Conservation (phyloP, 1,140 invertebrate genomes). For the Drosophila sproati region DNA sequence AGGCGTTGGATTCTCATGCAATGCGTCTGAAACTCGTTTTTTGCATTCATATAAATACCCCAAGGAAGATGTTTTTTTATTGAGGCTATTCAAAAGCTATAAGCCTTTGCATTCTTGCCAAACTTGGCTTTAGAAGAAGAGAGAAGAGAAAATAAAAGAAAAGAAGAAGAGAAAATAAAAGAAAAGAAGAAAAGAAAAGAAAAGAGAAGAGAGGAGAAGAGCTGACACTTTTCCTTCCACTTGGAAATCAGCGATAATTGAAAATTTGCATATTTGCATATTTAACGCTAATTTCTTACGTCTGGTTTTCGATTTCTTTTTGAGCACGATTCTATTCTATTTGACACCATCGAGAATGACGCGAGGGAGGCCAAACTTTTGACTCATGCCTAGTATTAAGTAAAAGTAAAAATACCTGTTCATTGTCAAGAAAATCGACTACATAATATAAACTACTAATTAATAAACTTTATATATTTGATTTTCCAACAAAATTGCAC, state of each 20-base stretch:
- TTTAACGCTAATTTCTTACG: conserved; percentile 30
- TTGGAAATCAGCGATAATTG: conserved; percentile 14
- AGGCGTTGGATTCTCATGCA: conserved; percentile 26
- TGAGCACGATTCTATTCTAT: background rate
- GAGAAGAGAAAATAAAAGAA: background rate
- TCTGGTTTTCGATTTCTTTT: background rate
- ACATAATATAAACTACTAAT: background rate
- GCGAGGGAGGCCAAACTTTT: conserved; percentile 7
- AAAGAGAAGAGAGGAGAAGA: background rate
- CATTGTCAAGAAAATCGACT: background rate
- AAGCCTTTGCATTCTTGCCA: background rate
- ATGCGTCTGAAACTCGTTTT: conserved; percentile 36
- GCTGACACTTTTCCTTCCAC: background rate
- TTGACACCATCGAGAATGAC: background rate
- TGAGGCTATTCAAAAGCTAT: background rate
- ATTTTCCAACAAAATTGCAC: background rate
- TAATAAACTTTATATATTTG: no score
- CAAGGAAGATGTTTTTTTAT: conserved; percentile 4
- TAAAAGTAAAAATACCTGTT: background rate
- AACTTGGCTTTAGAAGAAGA: background rate
- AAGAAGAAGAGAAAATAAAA: background rate
- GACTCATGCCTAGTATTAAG: conserved; percentile 22
- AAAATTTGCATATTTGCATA: conserved; percentile 19
- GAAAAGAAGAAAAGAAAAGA: background rate
- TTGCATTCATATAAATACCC: conserved; percentile 21